phyloP scores from a whole-genome alignment of 2,113 vertebrate species.

The Dinomys branickii region DNA sequence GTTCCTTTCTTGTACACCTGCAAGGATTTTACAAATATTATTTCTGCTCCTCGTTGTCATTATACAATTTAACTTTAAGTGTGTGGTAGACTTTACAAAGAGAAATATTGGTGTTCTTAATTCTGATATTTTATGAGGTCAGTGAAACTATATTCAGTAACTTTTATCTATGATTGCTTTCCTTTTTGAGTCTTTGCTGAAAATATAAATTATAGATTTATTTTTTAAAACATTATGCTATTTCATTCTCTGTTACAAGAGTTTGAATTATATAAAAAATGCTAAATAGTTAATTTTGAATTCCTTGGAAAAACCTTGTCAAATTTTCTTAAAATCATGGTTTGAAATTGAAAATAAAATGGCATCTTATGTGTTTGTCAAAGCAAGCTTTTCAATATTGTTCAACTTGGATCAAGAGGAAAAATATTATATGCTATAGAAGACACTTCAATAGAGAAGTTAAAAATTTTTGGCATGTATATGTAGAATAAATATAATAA shows the following conservation, averaged over 20 bases:
- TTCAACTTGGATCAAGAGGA: neutral
- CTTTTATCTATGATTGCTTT: neutral
- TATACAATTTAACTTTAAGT: neutral
- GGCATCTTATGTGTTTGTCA: neutral
- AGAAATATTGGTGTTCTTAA: neutral
- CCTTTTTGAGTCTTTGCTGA: neutral
- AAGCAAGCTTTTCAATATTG: neutral
- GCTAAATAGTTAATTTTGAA: neutral
- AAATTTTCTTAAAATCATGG: neutral
- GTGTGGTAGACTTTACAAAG: neutral
- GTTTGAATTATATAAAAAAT: neutral
- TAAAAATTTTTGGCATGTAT: neutral
- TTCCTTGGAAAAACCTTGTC: neutral
- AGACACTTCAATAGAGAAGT: neutral
- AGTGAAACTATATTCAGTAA: neutral
- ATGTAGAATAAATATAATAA: neutral
- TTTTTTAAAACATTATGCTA: neutral
- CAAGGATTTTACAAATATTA: neutral
- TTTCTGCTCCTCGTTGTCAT: neutral
- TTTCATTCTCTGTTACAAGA: neutral
- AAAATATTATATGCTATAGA: neutral
- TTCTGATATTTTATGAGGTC: neutral
- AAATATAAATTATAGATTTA: neutral
- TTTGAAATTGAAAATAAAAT: constrained; percentile 20
- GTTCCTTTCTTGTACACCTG: neutral